A percentile compares a stretch with the other conserved stretches of the same genome.
These are phyloP conservation scores for Turritopsis dohrnii DNA, from an alignment of 30 jellyfish, hydroid and myxozoan species.

Conservation along the genomic window DNA sequence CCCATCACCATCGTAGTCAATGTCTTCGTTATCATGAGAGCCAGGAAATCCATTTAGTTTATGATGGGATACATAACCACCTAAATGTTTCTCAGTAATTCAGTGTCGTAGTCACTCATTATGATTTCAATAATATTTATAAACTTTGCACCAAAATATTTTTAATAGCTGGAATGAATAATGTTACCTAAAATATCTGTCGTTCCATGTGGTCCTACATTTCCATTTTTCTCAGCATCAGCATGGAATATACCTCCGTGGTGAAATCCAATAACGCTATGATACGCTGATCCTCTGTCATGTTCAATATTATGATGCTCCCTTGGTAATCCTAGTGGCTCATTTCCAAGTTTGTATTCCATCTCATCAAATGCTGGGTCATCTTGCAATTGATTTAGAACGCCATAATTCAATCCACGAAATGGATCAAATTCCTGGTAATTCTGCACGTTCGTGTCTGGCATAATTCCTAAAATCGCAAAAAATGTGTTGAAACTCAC, in stretches of 20 bases:
- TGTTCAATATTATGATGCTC: conserved; percentile 15
- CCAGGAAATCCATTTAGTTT: not conserved
- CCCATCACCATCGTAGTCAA: not conserved
- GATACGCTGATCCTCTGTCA: not conserved
- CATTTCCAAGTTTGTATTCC: conserved; percentile 18
- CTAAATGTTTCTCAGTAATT: not conserved
- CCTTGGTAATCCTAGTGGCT: conserved; percentile 23
- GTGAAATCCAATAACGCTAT: conserved; percentile 4
- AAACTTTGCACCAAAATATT: too few relatives aligned
- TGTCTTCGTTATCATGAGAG: not conserved
- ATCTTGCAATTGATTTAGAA: conserved; percentile 26
- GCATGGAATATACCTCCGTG: conserved; percentile 16
- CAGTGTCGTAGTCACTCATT: not conserved
- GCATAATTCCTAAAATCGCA: not conserved
- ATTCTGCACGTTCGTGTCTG: not conserved
- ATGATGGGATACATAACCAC: not conserved
- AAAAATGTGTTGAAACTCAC: not conserved
- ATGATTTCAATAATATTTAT: too few relatives aligned
- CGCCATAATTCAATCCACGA: conserved; percentile 19
- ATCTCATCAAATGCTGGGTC: conserved; percentile 30
- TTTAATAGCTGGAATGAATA: too few relatives aligned
- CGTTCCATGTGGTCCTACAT: not conserved
- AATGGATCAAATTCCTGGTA: conserved; percentile 15
- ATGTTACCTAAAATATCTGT: conserved; percentile 1
- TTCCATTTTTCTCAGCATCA: conserved; percentile 9